Evolutionary conservation across 2,797 vertebrate genomes (phyloP).

Genomic region (Staurois parvus): DNA sequence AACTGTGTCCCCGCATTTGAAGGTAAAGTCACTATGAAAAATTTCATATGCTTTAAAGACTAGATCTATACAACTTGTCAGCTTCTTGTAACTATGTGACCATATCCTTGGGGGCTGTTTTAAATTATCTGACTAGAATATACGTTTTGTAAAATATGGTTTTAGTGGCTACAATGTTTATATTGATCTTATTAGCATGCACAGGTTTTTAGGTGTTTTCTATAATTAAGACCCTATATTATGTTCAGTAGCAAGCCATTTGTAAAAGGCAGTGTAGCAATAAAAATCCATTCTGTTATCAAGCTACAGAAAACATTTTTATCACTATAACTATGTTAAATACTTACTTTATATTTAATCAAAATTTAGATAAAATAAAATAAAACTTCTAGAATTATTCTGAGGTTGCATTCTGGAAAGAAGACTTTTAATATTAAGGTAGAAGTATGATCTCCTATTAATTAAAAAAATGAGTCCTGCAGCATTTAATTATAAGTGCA

Average conservation of each 20-base stretch:
- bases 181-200: conserved; percentile 56
- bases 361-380: conserved; percentile 8
- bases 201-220: conserved; percentile 41
- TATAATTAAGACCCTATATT: conserved; percentile 57
- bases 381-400: neutral
- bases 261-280: conserved; percentile 48
- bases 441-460: too few relatives aligned
- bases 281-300: conserved; percentile 41
- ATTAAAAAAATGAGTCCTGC: too few relatives aligned
- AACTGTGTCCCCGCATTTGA: too few relatives aligned
- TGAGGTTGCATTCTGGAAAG: too few relatives aligned
- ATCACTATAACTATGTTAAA: neutral
- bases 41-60: neutral
- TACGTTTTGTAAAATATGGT: conserved; percentile 45
- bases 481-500: too few relatives aligned
- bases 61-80: too few relatives aligned
- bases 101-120: conserved; percentile 28
- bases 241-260: conserved; percentile 37
- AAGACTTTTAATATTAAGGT: neutral
- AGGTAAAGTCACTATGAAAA: too few relatives aligned
- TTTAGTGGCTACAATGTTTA: conserved; percentile 49
- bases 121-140: conserved; percentile 34
- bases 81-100: too few relatives aligned
- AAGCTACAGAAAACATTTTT: conserved; percentile 13
- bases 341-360: neutral